Percentiles rank a stretch among this genome's conserved stretches.
Conservation (phyloP, 2,113 vertebrate species). For the Beaufortia kweichowensis region DNA sequence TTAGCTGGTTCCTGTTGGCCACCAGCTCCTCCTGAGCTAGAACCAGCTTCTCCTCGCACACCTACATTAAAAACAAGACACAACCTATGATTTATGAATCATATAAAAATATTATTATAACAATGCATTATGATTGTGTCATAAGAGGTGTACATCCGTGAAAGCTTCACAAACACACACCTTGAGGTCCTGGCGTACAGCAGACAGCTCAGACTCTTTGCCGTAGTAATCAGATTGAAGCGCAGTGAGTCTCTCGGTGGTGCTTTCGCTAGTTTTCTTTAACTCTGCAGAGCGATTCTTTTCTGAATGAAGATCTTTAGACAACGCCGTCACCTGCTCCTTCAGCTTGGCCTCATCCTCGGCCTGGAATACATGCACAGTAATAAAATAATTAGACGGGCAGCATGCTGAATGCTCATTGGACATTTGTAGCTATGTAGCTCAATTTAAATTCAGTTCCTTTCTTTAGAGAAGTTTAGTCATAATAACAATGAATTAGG, state of each 20-base stretch:
- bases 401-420: not conserved
- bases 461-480: no score
- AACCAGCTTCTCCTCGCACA: slow-evolving; percentile 84
- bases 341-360: slow-evolving; percentile 82
- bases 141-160: not conserved
- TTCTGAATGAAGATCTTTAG: slow-evolving; percentile 77
- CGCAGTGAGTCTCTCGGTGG: slow-evolving; percentile 74
- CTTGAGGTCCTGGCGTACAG: slow-evolving; percentile 91
- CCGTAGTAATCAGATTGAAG: slow-evolving; percentile 91
- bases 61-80: slow-evolving; percentile 67
- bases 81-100: not conserved
- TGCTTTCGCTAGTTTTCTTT: slow-evolving; percentile 75
- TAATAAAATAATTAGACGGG: not conserved
- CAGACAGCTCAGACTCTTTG: slow-evolving; percentile 91
- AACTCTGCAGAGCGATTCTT: slow-evolving; percentile 75
- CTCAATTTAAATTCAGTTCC: no score
- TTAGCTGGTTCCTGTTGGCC: slow-evolving; percentile 84
- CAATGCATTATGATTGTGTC: not conserved
- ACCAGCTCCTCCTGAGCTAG: slow-evolving; percentile 88
- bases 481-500: no score
- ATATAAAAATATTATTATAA: not conserved
- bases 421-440: not conserved
- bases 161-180: slow-evolving; percentile 62
- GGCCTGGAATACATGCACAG: slow-evolving; percentile 72
- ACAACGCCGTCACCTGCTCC: slow-evolving; percentile 74